Conservation (phyloP, 2,888 invertebrate genomes). For the Patella ulyssiponensis region DNA sequence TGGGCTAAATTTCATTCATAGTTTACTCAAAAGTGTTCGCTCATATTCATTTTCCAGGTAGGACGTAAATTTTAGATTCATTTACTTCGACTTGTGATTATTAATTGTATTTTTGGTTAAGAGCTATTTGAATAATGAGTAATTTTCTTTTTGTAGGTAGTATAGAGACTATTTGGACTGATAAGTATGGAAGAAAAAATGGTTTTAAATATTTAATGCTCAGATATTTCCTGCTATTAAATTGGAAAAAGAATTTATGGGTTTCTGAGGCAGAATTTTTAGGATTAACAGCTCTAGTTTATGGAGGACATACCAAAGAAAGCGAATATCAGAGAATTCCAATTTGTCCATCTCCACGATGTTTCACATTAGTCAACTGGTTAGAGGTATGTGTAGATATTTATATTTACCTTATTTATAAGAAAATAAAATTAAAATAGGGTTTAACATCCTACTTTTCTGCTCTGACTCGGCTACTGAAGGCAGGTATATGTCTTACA, state of each 20-base stretch:
- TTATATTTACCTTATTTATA: no score
- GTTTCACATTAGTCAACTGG: slow-evolving; percentile 66
- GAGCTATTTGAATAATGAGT: slow-evolving; percentile 45
- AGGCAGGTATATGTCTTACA: no score
- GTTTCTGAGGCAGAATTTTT: slow-evolving; percentile 61
- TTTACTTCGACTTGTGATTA: background rate
- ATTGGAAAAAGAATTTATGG: slow-evolving; percentile 59
- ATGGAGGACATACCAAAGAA: slow-evolving; percentile 43
- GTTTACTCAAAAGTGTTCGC: no score
- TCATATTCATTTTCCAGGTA: no score
- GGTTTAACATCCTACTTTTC: no score
- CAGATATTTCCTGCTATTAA: slow-evolving; percentile 65
- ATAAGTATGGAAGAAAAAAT: slow-evolving; percentile 62
- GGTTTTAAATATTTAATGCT: slow-evolving; percentile 64
- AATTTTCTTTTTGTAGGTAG: slow-evolving; percentile 65
- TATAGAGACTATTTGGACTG: slow-evolving; percentile 59
- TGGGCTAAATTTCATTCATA: no score
- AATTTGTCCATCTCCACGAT: slow-evolving; percentile 57
- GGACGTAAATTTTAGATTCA: background rate
- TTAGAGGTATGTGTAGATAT: slow-evolving; percentile 55
- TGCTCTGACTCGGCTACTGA: no score
- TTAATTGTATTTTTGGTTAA: background rate
- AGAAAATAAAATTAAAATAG: no score
- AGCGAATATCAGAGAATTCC: slow-evolving; percentile 51
- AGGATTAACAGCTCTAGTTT: slow-evolving; percentile 56